A percentile compares a stretch with the other conserved stretches of the same genome.
phyloP scores from a whole-genome alignment of 2,113 vertebrate species.

The Meles meles region DNA sequence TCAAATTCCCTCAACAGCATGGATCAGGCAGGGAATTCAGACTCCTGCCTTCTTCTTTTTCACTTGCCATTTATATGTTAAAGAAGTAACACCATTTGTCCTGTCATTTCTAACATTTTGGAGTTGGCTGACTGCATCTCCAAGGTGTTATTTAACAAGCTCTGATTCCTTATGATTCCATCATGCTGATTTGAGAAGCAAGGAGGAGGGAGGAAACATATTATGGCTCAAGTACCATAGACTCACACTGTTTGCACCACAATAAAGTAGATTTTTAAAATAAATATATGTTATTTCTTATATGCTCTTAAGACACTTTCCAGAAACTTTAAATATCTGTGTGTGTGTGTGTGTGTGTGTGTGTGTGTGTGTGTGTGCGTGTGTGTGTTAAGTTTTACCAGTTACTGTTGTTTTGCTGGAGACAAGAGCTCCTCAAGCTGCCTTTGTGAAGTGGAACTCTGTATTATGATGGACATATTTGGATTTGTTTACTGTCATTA shows the following conservation, averaged over 20 bases:
- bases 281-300: background rate
- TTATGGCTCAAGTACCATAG: background rate
- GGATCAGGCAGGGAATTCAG: background rate
- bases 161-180: background rate
- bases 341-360: background rate
- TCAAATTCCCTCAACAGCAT: background rate
- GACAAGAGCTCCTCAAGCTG: fast-evolving
- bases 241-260: background rate
- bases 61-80: background rate
- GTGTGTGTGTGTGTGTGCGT: no score
- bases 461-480: background rate
- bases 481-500: background rate
- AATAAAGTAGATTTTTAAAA: background rate
- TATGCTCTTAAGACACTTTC: background rate
- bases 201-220: background rate
- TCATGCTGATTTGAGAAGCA: background rate
- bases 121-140: background rate
- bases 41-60: background rate
- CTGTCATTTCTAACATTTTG: background rate
- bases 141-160: background rate
- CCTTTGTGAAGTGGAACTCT: background rate
- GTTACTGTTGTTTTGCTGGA: background rate
- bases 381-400: background rate
- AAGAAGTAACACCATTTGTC: background rate
- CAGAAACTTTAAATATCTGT: background rate